phyloP scores from a whole-genome alignment of 2,888 invertebrate species.

The Parnassius smintheus region DNA sequence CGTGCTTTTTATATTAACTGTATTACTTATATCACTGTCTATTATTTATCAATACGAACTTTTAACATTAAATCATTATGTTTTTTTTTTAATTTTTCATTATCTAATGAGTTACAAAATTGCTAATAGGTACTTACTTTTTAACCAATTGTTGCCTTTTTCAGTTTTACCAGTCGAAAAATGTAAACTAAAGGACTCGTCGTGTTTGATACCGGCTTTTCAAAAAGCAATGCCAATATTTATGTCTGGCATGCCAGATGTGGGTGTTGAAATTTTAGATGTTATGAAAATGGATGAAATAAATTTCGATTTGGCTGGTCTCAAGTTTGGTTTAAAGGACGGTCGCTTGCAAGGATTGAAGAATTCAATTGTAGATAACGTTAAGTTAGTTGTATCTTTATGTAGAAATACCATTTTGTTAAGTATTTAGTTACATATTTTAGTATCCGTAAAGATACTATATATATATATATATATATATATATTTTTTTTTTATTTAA shows the following conservation, averaged over 20 bases:
- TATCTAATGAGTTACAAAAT: no score
- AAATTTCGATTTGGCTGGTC: slow-evolving; percentile 54
- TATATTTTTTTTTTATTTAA: no score
- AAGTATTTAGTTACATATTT: no score
- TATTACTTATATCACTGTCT: no score
- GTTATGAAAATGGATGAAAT: slow-evolving; percentile 48
- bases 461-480: no score
- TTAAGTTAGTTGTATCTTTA: slow-evolving; percentile 20
- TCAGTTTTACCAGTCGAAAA: slow-evolving; percentile 28
- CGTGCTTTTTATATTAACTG: no score
- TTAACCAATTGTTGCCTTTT: background rate
- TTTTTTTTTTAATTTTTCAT: background rate
- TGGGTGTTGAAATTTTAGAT: slow-evolving; percentile 52
- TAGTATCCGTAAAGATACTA: no score
- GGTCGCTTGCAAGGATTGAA: slow-evolving; percentile 32
- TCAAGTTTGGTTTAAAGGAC: slow-evolving; percentile 50
- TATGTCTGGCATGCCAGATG: slow-evolving; percentile 49
- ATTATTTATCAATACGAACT: no score
- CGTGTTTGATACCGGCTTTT: slow-evolving; percentile 28
- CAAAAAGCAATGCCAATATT: slow-evolving; percentile 35
- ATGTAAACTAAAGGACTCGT: slow-evolving; percentile 30
- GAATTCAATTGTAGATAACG: slow-evolving; percentile 27
- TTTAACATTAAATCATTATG: no score
- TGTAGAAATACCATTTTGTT: background rate
- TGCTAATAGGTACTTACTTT: no score